Evolutionary conservation across 1,140 invertebrate genomes (phyloP), one percentile per base, ranked within the genome.

Genomic region (Trichoplusia ni): DNA sequence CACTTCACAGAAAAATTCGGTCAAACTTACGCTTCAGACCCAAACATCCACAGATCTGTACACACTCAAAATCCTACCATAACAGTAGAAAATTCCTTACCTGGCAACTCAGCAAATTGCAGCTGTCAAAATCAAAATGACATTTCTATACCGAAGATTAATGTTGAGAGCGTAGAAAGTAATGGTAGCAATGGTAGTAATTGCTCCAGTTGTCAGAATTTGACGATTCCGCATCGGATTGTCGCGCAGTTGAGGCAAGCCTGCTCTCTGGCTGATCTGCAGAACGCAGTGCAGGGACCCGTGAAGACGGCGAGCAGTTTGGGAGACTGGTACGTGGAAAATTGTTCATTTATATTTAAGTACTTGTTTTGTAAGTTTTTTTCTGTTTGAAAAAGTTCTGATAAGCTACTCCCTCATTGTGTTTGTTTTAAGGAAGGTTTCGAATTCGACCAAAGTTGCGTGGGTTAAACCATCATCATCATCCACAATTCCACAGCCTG

Each of bases 241-340:
- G 79, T 87, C 0, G 66, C 81, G 0, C 69, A 79, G 6, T 54
- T 87, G 16, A 56, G 83, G 2, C 83, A 82, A 9, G 83, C 86
- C 0, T 85, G 84, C 27, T 89, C 86, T 0, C 23, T 89, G 4
- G 83, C 79, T 4, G 84, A 87, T 64, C 64, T 89, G 16, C 77
- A 84, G 7, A 85, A 81, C 59, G 58, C 62, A 3, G 47, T 69
- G 0, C 78, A 81, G 6, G 81, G 75, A 58, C 58, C 58, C 0
- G 16, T 81, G 11, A 79, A 67, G 29, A 86, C 86, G 0, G 67
- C 83, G 44, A 82, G 79, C 56, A 84, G 77, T 46, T 64, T 77
- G 19, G 73, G 71, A 29, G 79, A 79, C 27, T 46, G 70, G 3
- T 74, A 77, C 82, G 86, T 67, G 74, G 75, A 75, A 54, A 27